Base-by-base conservation (phyloP, 2,888 invertebrate species). In the Melinopterus prodromus region DNA sequence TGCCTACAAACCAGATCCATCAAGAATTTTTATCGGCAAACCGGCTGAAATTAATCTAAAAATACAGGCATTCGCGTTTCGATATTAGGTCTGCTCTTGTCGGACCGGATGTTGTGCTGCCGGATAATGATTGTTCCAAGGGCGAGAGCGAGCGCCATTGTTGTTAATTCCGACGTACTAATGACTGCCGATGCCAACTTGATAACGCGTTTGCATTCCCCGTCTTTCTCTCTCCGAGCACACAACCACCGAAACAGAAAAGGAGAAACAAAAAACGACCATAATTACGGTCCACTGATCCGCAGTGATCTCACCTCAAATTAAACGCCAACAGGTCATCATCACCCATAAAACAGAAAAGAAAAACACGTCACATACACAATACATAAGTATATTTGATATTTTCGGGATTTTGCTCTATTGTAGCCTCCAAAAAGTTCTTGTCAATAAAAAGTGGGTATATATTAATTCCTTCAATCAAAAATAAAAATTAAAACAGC, bases 111-210 rank as follows among this genome's bases (percentile, higher is more conserved):
- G 53, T 53, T 53, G 53, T 53, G 53, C 53, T 53, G 53, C 53
- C 53, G 53, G 53, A 53, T 53, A 53, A 53, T 53, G 53, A 53
- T 53, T 53, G 53, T 53, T 53, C 53, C 53, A 53, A 53, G 53
- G 53, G 53, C 53, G n/a, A 53, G 7, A 12, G 53, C 53, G 53
- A 53, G 53, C 53, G 53, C 53, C 53, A 53, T 53, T 53, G 53
- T 53, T 53, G 53, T 53, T 53, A 53, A 53, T 53, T 53, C 53
- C 53, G 53, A 53, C 53, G 53, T 53, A 53, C 53, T 53, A 53
- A 53, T 53, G 53, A 53, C 53, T 2, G 3, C 53, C 53, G 53
- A 53, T 53, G 53, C 53, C 53, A 53, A 53, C 53, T 53, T 53
- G 53, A 53, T 53, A 53, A 53, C 53, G 53, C 53, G 53, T 12